phyloP scores from a whole-genome alignment of 2,113 vertebrate species.

The Platysteira castanea region DNA sequence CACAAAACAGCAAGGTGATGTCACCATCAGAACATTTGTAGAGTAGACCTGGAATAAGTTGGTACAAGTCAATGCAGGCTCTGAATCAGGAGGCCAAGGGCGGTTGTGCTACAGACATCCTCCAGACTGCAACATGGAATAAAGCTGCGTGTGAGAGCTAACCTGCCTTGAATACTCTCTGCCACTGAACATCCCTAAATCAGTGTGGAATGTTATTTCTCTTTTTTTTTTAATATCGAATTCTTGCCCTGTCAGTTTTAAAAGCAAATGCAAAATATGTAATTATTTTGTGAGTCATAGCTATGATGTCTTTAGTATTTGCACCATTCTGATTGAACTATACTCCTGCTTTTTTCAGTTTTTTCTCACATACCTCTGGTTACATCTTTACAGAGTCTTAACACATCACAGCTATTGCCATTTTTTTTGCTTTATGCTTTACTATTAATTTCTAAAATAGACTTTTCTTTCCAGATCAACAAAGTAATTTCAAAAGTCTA shows the following conservation, averaged over 20 bases:
- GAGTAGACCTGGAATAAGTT: neutral
- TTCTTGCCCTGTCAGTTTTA: neutral
- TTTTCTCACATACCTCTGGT: neutral
- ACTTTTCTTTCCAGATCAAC: neutral
- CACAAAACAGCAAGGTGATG: neutral
- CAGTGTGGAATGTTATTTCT: neutral
- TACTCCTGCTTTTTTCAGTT: rapidly evolving
- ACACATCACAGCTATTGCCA: neutral
- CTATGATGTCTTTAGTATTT: neutral
- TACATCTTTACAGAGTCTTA: neutral
- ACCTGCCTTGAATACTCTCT: neutral
- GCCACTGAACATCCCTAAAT: too few species aligned
- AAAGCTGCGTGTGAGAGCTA: neutral
- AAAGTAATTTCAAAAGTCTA: neutral
- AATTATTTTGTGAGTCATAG: neutral
- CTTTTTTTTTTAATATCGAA: neutral
- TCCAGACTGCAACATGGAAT: neutral
- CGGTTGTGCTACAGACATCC: neutral
- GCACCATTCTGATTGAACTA: neutral
- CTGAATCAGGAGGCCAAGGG: neutral
- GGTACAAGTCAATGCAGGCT: neutral
- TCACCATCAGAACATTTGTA: neutral
- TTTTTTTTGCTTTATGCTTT: neutral
- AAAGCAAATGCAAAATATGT: neutral
- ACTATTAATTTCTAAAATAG: neutral